Conservation (phyloP, 2,113 vertebrate genomes). For the Prochilodus magdalenae region DNA sequence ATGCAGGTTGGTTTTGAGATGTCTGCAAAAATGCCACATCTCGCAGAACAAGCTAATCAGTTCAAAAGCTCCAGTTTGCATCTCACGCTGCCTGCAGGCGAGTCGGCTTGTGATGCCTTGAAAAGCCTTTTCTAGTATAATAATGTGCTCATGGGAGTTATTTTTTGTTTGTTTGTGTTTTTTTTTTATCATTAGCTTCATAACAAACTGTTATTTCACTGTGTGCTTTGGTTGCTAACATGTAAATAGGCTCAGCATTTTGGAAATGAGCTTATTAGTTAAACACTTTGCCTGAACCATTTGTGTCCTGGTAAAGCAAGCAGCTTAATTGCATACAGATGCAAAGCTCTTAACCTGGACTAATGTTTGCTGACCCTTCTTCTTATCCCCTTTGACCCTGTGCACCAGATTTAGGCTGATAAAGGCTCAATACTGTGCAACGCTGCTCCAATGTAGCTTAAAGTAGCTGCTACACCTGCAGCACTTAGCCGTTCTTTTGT, state of each 20-base stretch:
- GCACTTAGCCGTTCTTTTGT: slow-evolving; percentile 11
- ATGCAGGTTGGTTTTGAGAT: slow-evolving; percentile 1
- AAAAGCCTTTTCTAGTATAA: no score
- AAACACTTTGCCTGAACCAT: background rate
- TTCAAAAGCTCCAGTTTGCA: background rate
- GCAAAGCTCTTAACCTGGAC: background rate
- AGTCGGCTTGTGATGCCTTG: background rate
- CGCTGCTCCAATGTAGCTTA: background rate
- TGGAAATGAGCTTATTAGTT: background rate
- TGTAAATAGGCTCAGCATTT: background rate
- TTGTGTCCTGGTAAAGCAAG: background rate
- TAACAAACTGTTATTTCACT: background rate
- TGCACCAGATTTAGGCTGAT: background rate
- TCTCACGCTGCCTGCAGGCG: background rate
- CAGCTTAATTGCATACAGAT: background rate
- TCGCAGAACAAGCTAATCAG: background rate
- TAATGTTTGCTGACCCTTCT: background rate
- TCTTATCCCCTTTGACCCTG: background rate
- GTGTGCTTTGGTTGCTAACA: background rate
- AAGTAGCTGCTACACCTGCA: background rate
- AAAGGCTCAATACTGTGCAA: background rate
- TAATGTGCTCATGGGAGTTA: background rate
- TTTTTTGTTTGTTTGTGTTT: background rate
- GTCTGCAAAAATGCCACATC: background rate
- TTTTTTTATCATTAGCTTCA: slow-evolving; percentile 4